A percentile compares a stretch with the other conserved stretches of the same genome.
Conservation (phyloP, 2,113 vertebrate species). For the rat (Rattus norvegicus) region GRCr8 NC_086020.1:57949001-57949500, state of each 20-base stretch:
- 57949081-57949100: slow-evolving; percentile 34
- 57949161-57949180: neutral
- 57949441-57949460: slow-evolving; percentile 71
- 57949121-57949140: neutral
- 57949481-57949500: slow-evolving; percentile 73
- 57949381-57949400: slow-evolving; percentile 60
- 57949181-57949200: slow-evolving; percentile 59
- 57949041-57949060: slow-evolving; percentile 36
- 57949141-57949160: neutral
- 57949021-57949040: neutral
- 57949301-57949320: slow-evolving; percentile 23
- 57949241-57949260: slow-evolving; percentile 44
- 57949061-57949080: slow-evolving; percentile 24
- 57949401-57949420: slow-evolving; percentile 61
- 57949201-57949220: neutral
- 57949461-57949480: slow-evolving; percentile 73
- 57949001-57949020: slow-evolving; percentile 32
- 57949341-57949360: slow-evolving; percentile 60
- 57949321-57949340: slow-evolving; percentile 48
- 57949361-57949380: slow-evolving; percentile 16
- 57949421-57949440: slow-evolving; percentile 71
- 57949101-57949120: slow-evolving; percentile 32
- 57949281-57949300: slow-evolving; percentile 50
- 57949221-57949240: slow-evolving; percentile 55
- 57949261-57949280: neutral